A percentile compares a stretch with the other conserved stretches of the same genome.
phyloP scores from a whole-genome alignment of 2,888 invertebrate genomes.

The Chrysomela aeneicollis region DNA sequence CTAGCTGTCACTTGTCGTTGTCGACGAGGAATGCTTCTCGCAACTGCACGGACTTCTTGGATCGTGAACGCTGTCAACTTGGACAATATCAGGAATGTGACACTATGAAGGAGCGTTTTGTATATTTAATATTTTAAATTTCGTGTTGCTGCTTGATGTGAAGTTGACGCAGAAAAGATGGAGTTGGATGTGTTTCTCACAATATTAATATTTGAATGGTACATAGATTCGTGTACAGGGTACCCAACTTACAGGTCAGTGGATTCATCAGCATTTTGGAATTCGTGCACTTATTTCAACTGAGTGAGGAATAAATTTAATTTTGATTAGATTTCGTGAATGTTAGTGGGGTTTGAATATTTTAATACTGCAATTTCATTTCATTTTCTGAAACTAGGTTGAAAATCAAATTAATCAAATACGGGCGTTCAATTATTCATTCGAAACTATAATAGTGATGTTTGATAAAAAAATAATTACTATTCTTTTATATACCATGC shows the following conservation, averaged over 20 bases:
- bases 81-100: constrained; percentile 54
- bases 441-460: no score
- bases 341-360: no score
- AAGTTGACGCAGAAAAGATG: constrained; percentile 33
- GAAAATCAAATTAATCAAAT: no score
- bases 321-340: no score
- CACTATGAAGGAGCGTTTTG: constrained; percentile 42
- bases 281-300: background rate
- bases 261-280: no score
- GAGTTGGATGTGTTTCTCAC: constrained; percentile 10
- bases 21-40: constrained; percentile 54
- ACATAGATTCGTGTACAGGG: background rate
- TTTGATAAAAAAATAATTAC: no score
- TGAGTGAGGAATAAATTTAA: background rate
- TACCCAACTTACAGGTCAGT: no score
- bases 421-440: no score
- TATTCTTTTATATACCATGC: no score
- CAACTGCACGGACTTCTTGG: constrained; percentile 52
- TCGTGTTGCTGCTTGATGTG: constrained; percentile 31
- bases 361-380: no score
- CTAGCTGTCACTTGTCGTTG: constrained; percentile 58
- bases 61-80: constrained; percentile 50
- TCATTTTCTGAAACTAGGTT: no score
- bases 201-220: constrained; percentile 15
- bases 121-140: constrained; percentile 41